These are phyloP conservation scores for Balearica regulorum DNA, from an alignment of 2,797 vertebrate genomes.

Conservation along the genomic window DNA sequence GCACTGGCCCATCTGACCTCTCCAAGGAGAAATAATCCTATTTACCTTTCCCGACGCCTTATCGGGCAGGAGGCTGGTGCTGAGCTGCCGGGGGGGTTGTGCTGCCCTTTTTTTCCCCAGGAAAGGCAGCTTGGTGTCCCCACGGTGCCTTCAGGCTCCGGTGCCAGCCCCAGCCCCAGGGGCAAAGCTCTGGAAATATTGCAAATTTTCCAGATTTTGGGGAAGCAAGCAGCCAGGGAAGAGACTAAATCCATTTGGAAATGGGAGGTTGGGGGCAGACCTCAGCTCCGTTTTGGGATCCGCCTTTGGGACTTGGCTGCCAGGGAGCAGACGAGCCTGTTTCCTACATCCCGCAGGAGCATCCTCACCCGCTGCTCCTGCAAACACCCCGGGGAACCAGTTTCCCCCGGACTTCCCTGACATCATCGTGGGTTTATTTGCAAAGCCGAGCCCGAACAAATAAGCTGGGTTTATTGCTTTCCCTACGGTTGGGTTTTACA, in stretches of 20 bases:
- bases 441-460: background rate
- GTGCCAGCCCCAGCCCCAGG: background rate
- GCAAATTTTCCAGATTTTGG: background rate
- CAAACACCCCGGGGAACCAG: background rate
- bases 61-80: background rate
- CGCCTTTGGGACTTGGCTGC: background rate
- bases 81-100: fast-evolving
- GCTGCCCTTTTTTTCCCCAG: background rate
- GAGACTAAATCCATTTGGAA: background rate
- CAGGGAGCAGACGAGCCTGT: fast-evolving
- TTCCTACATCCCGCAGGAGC: fast-evolving
- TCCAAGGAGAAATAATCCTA: background rate
- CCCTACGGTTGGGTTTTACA: background rate
- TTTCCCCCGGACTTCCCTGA: background rate
- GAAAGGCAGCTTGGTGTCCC: background rate
- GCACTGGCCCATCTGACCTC: fast-evolving
- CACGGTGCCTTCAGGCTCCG: fast-evolving
- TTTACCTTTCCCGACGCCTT: background rate
- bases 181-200: background rate
- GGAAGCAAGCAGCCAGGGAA: background rate
- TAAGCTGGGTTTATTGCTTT: background rate
- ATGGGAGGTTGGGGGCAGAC: background rate
- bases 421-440: background rate
- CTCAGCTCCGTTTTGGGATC: background rate
- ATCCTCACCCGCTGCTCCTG: background rate